A percentile compares a stretch with the other conserved stretches of the same genome.
Evolutionary conservation across 2,888 invertebrate species (phyloP).

Genomic region (Eupithecia inturbata): DNA sequence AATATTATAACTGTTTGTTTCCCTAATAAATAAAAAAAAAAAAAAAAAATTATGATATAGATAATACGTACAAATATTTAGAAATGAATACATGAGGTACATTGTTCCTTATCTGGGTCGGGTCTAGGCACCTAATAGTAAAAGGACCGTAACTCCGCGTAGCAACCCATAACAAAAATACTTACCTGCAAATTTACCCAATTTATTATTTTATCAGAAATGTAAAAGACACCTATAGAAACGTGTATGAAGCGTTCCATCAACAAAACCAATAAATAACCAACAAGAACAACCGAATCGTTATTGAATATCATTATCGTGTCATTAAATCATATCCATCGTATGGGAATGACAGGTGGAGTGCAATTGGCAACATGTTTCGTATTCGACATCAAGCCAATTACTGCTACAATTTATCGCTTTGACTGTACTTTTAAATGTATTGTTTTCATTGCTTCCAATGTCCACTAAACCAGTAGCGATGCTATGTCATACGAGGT

Average conservation of each 20-base stretch:
- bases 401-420: constrained; percentile 30
- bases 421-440: constrained; percentile 15
- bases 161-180: too few species aligned
- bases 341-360: constrained; percentile 33
- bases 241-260: neutral
- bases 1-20: too few species aligned
- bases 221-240: neutral
- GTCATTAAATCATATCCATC: constrained; percentile 34
- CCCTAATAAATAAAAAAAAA: too few species aligned
- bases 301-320: constrained; percentile 29
- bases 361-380: constrained; percentile 37
- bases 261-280: constrained; percentile 9
- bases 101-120: too few species aligned
- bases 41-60: too few species aligned
- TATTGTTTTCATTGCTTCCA: neutral
- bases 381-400: constrained; percentile 31
- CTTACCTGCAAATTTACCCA: neutral
- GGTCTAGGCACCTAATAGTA: too few species aligned
- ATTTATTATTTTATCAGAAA: neutral
- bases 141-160: too few species aligned
- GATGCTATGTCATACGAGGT: neutral
- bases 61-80: too few species aligned
- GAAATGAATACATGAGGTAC: too few species aligned
- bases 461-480: neutral
- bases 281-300: constrained; percentile 7